Conservation (phyloP, 2,888 invertebrate genomes). For the Mactromeris polynyma region DNA sequence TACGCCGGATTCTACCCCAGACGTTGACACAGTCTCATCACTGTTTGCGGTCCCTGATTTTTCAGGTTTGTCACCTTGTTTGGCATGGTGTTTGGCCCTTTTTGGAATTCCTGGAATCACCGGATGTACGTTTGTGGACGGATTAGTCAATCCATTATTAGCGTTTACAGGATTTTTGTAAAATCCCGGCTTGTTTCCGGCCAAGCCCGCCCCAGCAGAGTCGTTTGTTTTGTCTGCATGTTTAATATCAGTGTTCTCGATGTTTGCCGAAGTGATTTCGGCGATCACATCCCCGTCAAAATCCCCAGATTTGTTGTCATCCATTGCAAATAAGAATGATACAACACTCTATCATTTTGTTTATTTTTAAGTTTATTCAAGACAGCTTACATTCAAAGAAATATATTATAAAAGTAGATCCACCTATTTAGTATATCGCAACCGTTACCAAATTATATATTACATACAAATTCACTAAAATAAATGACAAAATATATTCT, state of each 20-base stretch:
- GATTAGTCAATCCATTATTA: not conserved
- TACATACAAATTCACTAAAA: not conserved
- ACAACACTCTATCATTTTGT: not conserved
- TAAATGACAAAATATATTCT: not conserved
- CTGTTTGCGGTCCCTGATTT: constrained; percentile 9
- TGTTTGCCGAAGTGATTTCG: not conserved
- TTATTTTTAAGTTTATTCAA: not conserved
- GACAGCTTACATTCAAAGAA: not conserved
- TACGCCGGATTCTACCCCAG: constrained; percentile 21
- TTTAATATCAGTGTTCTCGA: not conserved
- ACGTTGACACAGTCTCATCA: constrained; percentile 25
- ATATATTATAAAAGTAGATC: not conserved
- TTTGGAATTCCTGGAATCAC: not conserved
- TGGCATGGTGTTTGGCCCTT: not conserved
- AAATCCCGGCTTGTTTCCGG: constrained; percentile 36
- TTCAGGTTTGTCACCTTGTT: constrained; percentile 9
- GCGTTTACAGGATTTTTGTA: constrained; percentile 19
- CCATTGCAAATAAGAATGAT: not conserved
- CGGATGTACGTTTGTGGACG: not conserved
- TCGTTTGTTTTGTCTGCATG: not conserved
- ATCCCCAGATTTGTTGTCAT: not conserved
- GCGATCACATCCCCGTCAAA: not conserved
- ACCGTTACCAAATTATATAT: not conserved
- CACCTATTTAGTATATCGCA: not conserved
- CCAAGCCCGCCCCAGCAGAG: not conserved